Evolutionary conservation across 2,797 vertebrate genomes (phyloP), one percentile per base, ranked within the genome.

Genomic region (Glossophaga mutica): DNA sequence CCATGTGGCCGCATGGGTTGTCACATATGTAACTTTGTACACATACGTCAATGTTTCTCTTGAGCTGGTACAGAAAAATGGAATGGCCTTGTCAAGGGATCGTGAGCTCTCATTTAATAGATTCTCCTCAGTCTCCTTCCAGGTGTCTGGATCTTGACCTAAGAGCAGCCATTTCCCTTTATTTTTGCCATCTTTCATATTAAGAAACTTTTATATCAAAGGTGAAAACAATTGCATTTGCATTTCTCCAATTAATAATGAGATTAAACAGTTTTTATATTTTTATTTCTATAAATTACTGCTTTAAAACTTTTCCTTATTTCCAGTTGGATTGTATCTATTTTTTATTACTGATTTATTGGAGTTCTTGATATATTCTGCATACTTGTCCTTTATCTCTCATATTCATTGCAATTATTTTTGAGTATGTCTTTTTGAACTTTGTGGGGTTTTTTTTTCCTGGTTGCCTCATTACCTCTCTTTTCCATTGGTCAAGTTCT

Each of bases 201-300:
- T 76, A 88, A 84, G 42, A 70, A 68, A 70, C 3, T 67, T 81
- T 94, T 52, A 55, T 55, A 34, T 90, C 15, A n/a, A 87, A 87
- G 68, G 3, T 48, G 42, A 90, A 95, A 82, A 57, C 70, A 32
- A 32, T 26, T 74, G 78, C 12, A 44, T 94, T 81, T 87, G 1
- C 34, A 29, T 37, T 85, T 87, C 16, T 82, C n/a, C n/a, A 74
- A 32, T 68, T 65, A 92, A 73, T 50, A 50, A 42, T 57, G 15
- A 68, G 18, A 34, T 62, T 84, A 65, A 59, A 57, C 7, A 84
- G 8, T 48, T 86, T 87, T 70, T 50, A 73, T 89, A 32, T 68
- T 59, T 92, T 87, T 59, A 92, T 74, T 92, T 95, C 24, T 83
- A 19, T 78, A 57, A 82, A 74, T 50, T 77, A 87, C 29, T 82